Evolutionary conservation across 2,888 invertebrate species (phyloP).

Genomic region (Isoperla grammatica): DNA sequence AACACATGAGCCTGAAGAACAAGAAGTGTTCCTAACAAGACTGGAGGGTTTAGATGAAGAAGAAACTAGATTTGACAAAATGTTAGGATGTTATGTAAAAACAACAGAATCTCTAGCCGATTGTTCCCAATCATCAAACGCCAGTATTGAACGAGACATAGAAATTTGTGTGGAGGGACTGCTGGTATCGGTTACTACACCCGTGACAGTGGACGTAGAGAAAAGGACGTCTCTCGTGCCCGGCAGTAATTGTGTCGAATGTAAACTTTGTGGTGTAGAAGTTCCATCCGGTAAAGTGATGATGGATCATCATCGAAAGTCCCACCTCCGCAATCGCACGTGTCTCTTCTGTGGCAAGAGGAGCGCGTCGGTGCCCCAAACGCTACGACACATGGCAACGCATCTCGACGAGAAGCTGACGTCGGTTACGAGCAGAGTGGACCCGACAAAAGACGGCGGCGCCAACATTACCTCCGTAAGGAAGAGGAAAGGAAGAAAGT

Average conservation of each 20-base stretch:
- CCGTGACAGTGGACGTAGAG: background rate
- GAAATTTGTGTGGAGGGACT: constrained; percentile 20
- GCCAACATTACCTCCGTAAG: constrained; percentile 13
- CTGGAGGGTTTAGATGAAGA: constrained; percentile 20
- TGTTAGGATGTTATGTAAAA: constrained; percentile 1
- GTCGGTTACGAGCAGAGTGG: too few species aligned
- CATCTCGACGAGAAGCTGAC: background rate
- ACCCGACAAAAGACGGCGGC: too few species aligned
- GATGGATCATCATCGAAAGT: constrained; percentile 21
- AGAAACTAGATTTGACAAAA: constrained; percentile 20
- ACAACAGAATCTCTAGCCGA: too few species aligned
- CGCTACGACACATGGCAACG: constrained; percentile 25
- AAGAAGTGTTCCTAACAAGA: constrained; percentile 5
- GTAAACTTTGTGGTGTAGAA: constrained; percentile 21
- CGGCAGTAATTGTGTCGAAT: constrained; percentile 11
- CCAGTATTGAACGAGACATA: too few species aligned
- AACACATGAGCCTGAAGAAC: constrained; percentile 4
- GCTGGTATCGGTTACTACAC: constrained; percentile 11
- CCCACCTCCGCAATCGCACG: constrained; percentile 26
- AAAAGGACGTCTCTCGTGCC: too few species aligned
- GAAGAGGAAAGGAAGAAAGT: constrained; percentile 20
- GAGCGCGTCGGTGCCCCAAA: constrained; percentile 24
- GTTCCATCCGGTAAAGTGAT: constrained; percentile 11
- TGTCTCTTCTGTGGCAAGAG: constrained; percentile 28
- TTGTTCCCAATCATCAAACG: too few species aligned